Evolutionary conservation across 2,888 invertebrate species (phyloP).

Genomic region (Drosophila nigricruria): DNA sequence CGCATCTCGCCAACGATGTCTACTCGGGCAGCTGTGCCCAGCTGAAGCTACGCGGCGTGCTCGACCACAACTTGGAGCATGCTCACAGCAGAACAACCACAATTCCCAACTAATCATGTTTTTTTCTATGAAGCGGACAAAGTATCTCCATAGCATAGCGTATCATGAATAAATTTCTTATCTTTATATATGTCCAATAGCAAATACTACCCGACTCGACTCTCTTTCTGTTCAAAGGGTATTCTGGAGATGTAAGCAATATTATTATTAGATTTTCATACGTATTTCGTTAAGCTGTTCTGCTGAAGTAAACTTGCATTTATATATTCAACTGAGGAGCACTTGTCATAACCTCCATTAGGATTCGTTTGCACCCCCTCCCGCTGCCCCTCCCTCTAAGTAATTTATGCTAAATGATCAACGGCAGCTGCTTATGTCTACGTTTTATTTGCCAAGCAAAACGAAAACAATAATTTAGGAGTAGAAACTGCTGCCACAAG

Average conservation of each 20-base stretch:
- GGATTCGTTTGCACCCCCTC: constrained; percentile 35
- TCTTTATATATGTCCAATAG: not conserved
- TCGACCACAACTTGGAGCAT: constrained; percentile 37
- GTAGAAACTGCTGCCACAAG: constrained; percentile 71
- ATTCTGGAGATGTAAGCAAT: too few species aligned
- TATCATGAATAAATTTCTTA: not conserved
- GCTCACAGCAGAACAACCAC: not conserved
- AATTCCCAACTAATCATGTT: not conserved
- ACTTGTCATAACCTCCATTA: constrained; percentile 62
- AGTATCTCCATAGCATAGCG: not conserved
- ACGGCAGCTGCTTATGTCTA: constrained; percentile 73
- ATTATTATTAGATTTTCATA: constrained; percentile 2
- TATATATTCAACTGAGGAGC: constrained; percentile 12
- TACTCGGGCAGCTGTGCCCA: constrained; percentile 88
- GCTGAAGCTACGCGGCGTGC: constrained; percentile 87
- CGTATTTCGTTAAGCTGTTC: not conserved
- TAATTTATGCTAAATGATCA: constrained; percentile 77
- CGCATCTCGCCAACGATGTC: constrained; percentile 92
- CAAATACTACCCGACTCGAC: not conserved
- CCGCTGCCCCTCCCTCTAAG: constrained; percentile 13
- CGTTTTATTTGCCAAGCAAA: constrained; percentile 75
- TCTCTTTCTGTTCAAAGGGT: not conserved
- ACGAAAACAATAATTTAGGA: constrained; percentile 78
- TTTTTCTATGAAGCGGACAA: not conserved
- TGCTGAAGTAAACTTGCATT: not conserved